Conservation (phyloP, 1,140 invertebrate species). For the Helicorthomorpha holstii region DNA sequence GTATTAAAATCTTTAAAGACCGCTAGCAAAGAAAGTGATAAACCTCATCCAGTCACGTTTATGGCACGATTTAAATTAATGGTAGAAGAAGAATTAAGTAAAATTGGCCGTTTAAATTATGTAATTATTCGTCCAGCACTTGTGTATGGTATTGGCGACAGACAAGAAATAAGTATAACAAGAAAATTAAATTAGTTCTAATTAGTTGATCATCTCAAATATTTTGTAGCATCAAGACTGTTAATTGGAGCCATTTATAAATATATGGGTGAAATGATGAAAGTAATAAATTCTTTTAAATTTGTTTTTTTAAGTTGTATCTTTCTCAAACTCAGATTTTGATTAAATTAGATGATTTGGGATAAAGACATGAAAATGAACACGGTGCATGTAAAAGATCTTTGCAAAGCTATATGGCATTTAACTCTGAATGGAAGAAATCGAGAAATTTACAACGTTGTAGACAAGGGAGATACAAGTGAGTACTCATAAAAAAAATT, state of each 20-base stretch:
- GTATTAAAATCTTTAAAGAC: slow-evolving; percentile 29
- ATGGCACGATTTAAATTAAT: slow-evolving; percentile 64
- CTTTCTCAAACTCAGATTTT: no score
- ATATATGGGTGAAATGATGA: slow-evolving; percentile 74
- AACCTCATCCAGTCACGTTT: slow-evolving; percentile 61
- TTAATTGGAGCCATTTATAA: slow-evolving; percentile 75
- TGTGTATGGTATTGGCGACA: slow-evolving; percentile 71
- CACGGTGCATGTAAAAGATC: slow-evolving; percentile 68
- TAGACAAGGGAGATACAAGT: slow-evolving; percentile 59
- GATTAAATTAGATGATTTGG: slow-evolving; percentile 65
- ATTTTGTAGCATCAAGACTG: slow-evolving; percentile 49
- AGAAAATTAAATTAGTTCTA: neutral
- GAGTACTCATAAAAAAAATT: no score
- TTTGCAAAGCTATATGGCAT: slow-evolving; percentile 60
- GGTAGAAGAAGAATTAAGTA: slow-evolving; percentile 58
- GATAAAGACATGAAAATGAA: slow-evolving; percentile 65
- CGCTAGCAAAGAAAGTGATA: slow-evolving; percentile 53
- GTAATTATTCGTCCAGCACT: slow-evolving; percentile 64
- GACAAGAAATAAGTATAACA: slow-evolving; percentile 55
- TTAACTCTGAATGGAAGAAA: slow-evolving; percentile 30
- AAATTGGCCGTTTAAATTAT: slow-evolving; percentile 49
- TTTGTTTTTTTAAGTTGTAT: neutral
- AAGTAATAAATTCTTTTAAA: slow-evolving; percentile 22
- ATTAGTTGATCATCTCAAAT: neutral
- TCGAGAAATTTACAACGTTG: slow-evolving; percentile 57